phyloP scores from a whole-genome alignment of 2,888 invertebrate species.

The Polydrusus cervinus region DNA sequence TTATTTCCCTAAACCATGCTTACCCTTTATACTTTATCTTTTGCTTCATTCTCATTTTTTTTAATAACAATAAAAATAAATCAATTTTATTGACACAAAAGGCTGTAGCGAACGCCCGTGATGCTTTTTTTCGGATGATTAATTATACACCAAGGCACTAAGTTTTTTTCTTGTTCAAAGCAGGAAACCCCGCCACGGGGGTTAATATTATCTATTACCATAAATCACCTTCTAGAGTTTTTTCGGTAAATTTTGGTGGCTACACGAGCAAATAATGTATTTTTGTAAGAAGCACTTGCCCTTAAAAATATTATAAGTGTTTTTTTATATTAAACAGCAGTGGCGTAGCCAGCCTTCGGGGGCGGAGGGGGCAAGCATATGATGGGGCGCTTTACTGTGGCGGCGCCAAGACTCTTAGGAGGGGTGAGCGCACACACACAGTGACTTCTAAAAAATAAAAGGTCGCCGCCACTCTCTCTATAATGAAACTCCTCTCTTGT shows the following conservation, averaged over 20 bases:
- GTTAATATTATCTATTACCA: conserved; percentile 42
- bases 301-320: background rate
- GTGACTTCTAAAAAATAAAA: too few species aligned
- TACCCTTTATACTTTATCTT: conserved; percentile 15
- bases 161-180: conserved; percentile 41
- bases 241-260: conserved; percentile 11
- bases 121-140: conserved; percentile 25
- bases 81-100: conserved; percentile 41
- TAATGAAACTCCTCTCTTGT: too few species aligned
- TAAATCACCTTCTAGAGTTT: conserved; percentile 31
- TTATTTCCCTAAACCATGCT: background rate
- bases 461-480: too few species aligned
- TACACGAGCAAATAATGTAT: conserved; percentile 2
- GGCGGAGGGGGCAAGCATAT: too few species aligned
- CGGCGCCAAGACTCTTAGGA: too few species aligned
- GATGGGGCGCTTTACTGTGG: too few species aligned
- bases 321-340: background rate
- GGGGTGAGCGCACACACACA: too few species aligned
- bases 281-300: background rate
- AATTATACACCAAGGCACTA: conserved; percentile 34
- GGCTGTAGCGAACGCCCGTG: conserved; percentile 24
- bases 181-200: conserved; percentile 34
- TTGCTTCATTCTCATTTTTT: conserved; percentile 10
- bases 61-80: conserved; percentile 37
- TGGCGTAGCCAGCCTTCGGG: too few species aligned